Conservation (phyloP, 2,113 vertebrate genomes). For the Hydrochoerus hydrochaeris region DNA sequence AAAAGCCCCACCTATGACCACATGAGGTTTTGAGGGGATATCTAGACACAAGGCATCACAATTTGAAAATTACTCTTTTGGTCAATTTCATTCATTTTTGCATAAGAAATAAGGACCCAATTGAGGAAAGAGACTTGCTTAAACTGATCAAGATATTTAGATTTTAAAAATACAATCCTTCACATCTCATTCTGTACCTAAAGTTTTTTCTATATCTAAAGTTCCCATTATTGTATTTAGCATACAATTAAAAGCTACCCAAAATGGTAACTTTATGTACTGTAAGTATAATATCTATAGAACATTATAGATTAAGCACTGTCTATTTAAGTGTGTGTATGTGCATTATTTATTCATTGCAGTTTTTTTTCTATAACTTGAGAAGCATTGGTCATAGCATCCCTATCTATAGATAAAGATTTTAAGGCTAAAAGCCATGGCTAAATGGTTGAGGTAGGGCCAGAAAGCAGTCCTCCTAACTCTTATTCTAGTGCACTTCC, state of each 20-base stretch:
- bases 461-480: neutral
- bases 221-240: neutral
- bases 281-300: neutral
- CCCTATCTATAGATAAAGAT: conserved; percentile 25
- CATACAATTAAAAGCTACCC: neutral
- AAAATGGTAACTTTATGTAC: neutral
- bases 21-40: neutral
- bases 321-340: neutral
- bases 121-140: neutral
- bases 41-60: neutral
- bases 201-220: neutral
- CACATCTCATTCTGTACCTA: neutral
- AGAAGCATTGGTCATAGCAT: neutral
- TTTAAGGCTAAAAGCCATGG: neutral
- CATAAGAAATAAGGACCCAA: neutral
- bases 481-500: neutral
- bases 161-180: neutral
- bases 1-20: neutral
- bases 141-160: neutral
- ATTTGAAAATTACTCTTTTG: neutral
- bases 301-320: neutral
- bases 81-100: neutral
- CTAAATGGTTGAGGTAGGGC: neutral
- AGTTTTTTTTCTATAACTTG: neutral
- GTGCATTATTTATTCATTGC: neutral